Base-by-base conservation (phyloP, 2,113 vertebrate species). In the Onychorhynchus coronatus region DNA sequence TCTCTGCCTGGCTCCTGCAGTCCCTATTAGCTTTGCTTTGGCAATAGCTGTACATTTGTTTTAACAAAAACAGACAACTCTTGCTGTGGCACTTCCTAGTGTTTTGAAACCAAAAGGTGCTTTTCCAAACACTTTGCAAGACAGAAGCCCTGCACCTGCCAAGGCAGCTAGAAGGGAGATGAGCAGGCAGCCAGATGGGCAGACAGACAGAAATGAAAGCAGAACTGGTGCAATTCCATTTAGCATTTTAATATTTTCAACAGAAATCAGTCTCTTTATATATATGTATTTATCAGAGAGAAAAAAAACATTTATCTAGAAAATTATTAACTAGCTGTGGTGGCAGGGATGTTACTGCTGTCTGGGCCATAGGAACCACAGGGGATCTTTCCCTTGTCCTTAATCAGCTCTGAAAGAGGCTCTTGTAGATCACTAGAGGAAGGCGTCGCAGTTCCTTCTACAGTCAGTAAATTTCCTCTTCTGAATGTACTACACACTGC, bases 401-500 rank as follows among this genome's bases (percentile, higher is more conserved):
- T 35, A 79, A 65, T 55, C 1, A 5, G 8, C 35, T 91, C 58
- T 82, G 62, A 76, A 91, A 62, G 53, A 63, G 76, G 25, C 17
- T 91, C 17, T 56, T 90, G 58, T 16, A 72, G 67, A 15, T 44
- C n/a, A 68, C 58, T 35, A 61, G 37, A 44, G 67, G 18, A 37
- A 71, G 30, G 18, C 33, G 17, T 41, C 5, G 3, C 3, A 8
- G 9, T n/a, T 95, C 52, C 47, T 78, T 23, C 15, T 14, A 55
- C n/a, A 67, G 39, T 63, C 30, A 55, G 18, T 56, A 23, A 74
- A 89, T 52, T 89, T 22, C 15, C 19, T 56, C n/a, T 82, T 89
- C 37, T 2, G 1, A 33, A 41, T 6, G 35, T 82, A 19, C 12
- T 52, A 37, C 0, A 0, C 5, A 0, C 55, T 58, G 25, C 50